phyloP scores from a whole-genome alignment of 2,888 invertebrate species.

The Campoplex capitator region DNA sequence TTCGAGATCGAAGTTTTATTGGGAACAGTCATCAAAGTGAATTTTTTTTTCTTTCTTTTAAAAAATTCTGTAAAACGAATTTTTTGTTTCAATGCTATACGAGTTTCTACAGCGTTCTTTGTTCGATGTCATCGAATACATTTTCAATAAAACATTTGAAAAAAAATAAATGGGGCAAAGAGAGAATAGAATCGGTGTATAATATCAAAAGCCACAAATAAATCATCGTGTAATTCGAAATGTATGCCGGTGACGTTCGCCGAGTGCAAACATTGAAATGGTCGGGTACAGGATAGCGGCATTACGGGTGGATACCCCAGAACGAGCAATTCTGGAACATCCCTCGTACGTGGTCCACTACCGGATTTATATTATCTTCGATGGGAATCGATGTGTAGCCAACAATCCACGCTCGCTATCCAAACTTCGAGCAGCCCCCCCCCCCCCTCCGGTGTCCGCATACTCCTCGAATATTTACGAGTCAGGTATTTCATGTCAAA shows the following conservation, averaged over 20 bases:
- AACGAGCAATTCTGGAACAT: slow-evolving; percentile 35
- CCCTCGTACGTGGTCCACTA: slow-evolving; percentile 31
- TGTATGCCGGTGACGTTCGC: slow-evolving; percentile 60
- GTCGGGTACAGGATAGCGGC: slow-evolving; percentile 24
- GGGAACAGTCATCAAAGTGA: neutral
- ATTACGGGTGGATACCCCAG: slow-evolving; percentile 27
- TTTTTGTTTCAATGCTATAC: no score
- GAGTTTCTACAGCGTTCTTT: no score
- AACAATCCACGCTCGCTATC: slow-evolving; percentile 61
- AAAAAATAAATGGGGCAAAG: neutral
- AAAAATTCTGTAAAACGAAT: no score
- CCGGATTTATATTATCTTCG: slow-evolving; percentile 62
- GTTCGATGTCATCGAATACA: no score
- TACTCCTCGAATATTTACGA: slow-evolving; percentile 28
- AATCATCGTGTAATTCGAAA: slow-evolving; percentile 66
- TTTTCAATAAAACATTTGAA: no score
- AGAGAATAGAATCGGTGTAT: slow-evolving; percentile 39
- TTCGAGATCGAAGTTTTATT: neutral
- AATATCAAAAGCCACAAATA: slow-evolving; percentile 55
- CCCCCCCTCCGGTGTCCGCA: slow-evolving; percentile 30
- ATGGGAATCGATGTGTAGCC: slow-evolving; percentile 61
- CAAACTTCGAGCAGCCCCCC: slow-evolving; percentile 46
- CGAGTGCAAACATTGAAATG: slow-evolving; percentile 64
- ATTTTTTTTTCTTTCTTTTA: no score
- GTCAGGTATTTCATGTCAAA: slow-evolving; percentile 4